A percentile compares a stretch with the other conserved stretches of the same genome.
These are phyloP conservation scores for Cariama cristata DNA, from an alignment of 2,113 vertebrate species.

Conservation along the genomic window DNA sequence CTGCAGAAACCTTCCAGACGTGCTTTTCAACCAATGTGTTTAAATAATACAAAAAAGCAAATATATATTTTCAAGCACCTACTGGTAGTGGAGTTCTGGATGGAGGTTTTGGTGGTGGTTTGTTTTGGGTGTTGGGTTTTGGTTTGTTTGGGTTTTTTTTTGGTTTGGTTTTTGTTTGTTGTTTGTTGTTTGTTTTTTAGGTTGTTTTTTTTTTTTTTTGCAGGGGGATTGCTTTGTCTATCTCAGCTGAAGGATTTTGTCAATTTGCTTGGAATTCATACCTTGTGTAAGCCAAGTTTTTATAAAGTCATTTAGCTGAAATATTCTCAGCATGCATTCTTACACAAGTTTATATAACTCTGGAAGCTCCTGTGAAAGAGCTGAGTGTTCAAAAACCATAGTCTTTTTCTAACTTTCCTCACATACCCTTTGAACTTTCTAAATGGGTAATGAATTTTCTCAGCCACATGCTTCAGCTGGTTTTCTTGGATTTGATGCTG, in stretches of 20 bases:
- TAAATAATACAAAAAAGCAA: not conserved
- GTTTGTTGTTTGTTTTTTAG: not conserved
- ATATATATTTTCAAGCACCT: not conserved
- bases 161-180: not conserved
- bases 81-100: not conserved
- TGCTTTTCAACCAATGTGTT: not conserved
- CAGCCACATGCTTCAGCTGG: conserved; percentile 35
- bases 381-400: not conserved
- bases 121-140: not conserved
- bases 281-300: not conserved
- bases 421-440: conserved; percentile 48
- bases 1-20: not conserved
- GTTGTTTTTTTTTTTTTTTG: not conserved
- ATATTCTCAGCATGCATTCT: not conserved
- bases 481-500: conserved; percentile 46
- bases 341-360: not conserved
- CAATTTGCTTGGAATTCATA: not conserved
- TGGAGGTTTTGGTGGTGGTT: not conserved
- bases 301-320: not conserved
- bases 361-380: not conserved
- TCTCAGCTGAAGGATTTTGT: not conserved
- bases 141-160: not conserved
- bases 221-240: not conserved
- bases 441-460: conserved; percentile 37
- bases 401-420: conserved; percentile 7